Evolutionary conservation across 2,888 invertebrate genomes (phyloP).

Genomic region (Rhodophaea formosa): DNA sequence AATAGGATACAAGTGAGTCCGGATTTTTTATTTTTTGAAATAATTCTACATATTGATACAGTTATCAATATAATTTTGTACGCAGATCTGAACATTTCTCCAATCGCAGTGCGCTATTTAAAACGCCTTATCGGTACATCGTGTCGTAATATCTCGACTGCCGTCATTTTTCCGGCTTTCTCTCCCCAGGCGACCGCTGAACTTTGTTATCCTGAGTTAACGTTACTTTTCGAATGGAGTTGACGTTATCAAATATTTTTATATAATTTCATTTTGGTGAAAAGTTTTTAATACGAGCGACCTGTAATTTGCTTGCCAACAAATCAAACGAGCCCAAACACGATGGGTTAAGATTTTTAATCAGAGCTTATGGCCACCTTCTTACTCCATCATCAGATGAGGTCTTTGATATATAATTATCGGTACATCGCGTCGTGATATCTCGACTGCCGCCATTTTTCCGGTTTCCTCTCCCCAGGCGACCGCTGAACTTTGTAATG

Average conservation of each 20-base stretch:
- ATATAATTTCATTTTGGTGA: no score
- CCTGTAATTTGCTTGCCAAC: no score
- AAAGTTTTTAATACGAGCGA: no score
- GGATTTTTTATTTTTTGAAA: no score
- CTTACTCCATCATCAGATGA: no score
- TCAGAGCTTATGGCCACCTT: no score
- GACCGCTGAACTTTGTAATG: not conserved
- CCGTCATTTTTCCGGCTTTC: slow-evolving; percentile 7
- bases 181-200: not conserved
- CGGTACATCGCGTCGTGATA: slow-evolving; percentile 1
- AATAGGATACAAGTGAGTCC: no score
- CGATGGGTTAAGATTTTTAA: no score
- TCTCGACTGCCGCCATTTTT: slow-evolving; percentile 10
- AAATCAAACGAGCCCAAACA: no score
- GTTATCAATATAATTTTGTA: not conserved
- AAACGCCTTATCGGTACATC: not conserved
- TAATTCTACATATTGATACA: no score
- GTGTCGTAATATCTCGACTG: slow-evolving; percentile 1
- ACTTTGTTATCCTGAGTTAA: not conserved
- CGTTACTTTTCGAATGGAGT: not conserved
- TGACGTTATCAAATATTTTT: not conserved
- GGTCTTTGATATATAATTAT: no score
- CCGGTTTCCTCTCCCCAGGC: not conserved
- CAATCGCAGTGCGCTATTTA: not conserved
- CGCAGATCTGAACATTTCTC: not conserved